Conservation (phyloP, 1,140 invertebrate genomes). For the Pseudachorutes palmiensis region DNA sequence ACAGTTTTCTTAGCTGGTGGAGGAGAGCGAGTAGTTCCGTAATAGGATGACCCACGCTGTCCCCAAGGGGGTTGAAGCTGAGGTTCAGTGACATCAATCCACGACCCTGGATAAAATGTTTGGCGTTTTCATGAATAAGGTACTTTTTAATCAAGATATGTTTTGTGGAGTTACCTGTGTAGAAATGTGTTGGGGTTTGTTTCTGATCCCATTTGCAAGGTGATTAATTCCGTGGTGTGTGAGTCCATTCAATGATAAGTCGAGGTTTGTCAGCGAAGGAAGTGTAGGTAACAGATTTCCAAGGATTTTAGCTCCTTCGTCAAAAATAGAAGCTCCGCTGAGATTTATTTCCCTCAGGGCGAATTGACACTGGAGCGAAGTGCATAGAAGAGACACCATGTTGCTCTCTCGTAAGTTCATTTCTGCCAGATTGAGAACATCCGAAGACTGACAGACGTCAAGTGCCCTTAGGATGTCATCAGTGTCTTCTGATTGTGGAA, state of each 20-base stretch:
- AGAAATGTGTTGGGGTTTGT: not conserved
- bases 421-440: not conserved
- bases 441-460: not conserved
- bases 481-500: not conserved
- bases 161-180: no score
- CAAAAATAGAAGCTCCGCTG: conserved; percentile 27
- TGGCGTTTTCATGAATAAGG: not conserved
- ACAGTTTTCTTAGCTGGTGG: conserved; percentile 13
- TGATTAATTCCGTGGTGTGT: conserved; percentile 15
- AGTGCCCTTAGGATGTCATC: not conserved
- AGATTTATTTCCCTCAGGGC: conserved; percentile 22
- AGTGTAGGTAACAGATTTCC: conserved; percentile 21
- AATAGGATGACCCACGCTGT: conserved; percentile 13
- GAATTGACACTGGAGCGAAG: conserved; percentile 18
- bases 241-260: conserved; percentile 33
- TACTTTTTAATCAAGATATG: no score
- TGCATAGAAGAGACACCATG: not conserved
- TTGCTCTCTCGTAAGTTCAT: not conserved
- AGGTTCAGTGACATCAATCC: conserved; percentile 14
- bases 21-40: conserved; percentile 12
- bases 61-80: conserved; percentile 29
- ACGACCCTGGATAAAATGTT: no score
- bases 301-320: conserved; percentile 28
- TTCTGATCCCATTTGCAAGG: conserved; percentile 20
- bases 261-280: conserved; percentile 16